Conservation (phyloP, 2,888 invertebrate species). For the Melanargia galathea region DNA sequence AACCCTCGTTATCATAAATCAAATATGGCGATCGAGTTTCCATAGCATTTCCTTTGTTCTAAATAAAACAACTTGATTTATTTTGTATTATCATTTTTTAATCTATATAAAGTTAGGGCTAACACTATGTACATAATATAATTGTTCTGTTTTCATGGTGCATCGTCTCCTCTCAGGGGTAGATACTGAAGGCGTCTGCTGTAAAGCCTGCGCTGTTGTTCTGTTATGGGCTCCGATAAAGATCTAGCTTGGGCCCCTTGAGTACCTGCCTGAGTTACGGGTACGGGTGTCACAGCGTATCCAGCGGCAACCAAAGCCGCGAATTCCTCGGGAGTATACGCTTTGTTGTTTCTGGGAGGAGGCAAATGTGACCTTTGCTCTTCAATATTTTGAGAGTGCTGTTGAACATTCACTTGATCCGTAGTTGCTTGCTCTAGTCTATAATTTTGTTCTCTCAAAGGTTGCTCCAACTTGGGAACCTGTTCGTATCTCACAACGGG, state of each 20-base stretch:
- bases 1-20: neutral
- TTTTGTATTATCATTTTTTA: constrained; percentile 40
- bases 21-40: neutral
- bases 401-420: constrained; percentile 57
- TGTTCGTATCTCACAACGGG: constrained; percentile 52
- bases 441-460: constrained; percentile 44
- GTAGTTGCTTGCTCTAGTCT: constrained; percentile 48
- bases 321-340: constrained; percentile 79
- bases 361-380: constrained; percentile 71
- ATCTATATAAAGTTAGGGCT: constrained; percentile 61
- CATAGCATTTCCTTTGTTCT: neutral
- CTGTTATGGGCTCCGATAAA: constrained; percentile 54
- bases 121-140: constrained; percentile 61
- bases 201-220: constrained; percentile 47
- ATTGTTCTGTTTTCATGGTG: constrained; percentile 61
- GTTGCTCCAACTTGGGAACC: constrained; percentile 41
- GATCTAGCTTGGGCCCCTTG: constrained; percentile 70
- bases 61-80: constrained; percentile 14
- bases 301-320: constrained; percentile 76
- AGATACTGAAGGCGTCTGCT: constrained; percentile 70
- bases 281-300: constrained; percentile 76
- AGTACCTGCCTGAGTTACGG: constrained; percentile 61
- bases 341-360: constrained; percentile 76
- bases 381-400: constrained; percentile 63
- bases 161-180: constrained; percentile 73